Evolutionary conservation across 2,113 vertebrate genomes (phyloP).

Genomic region (Muntiacus reevesi): DNA sequence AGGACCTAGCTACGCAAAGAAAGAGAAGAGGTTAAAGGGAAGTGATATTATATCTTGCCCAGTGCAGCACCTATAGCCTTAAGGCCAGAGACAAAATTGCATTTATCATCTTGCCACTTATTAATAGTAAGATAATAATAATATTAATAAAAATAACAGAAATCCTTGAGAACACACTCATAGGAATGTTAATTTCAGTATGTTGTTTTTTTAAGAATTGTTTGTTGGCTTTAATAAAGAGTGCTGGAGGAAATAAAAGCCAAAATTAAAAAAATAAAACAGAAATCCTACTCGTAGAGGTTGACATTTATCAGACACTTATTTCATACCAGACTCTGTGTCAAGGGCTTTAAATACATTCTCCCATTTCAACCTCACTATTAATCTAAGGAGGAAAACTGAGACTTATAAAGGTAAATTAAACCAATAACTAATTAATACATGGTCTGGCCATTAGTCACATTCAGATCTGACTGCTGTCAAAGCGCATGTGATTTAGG

Average conservation of each 20-base stretch:
- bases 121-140: background rate
- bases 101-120: background rate
- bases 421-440: background rate
- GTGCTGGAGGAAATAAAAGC: background rate
- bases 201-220: background rate
- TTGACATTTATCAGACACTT: background rate
- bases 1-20: background rate
- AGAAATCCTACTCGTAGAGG: background rate
- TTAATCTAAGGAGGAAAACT: background rate
- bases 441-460: background rate
- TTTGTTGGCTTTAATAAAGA: background rate
- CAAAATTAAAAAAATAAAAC: background rate
- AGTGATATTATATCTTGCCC: background rate
- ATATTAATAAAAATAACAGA: background rate
- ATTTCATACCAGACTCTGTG: background rate
- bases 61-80: background rate
- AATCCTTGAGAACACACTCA: background rate
- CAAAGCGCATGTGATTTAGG: background rate
- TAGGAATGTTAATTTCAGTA: background rate
- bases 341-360: background rate
- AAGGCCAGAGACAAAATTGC: background rate
- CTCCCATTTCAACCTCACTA: background rate
- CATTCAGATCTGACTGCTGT: background rate
- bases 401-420: background rate
- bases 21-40: background rate